Percentiles rank a stretch among this genome's conserved stretches.
Evolutionary conservation across 2,888 invertebrate genomes (phyloP).

Genomic region (Torymus texanus): DNA sequence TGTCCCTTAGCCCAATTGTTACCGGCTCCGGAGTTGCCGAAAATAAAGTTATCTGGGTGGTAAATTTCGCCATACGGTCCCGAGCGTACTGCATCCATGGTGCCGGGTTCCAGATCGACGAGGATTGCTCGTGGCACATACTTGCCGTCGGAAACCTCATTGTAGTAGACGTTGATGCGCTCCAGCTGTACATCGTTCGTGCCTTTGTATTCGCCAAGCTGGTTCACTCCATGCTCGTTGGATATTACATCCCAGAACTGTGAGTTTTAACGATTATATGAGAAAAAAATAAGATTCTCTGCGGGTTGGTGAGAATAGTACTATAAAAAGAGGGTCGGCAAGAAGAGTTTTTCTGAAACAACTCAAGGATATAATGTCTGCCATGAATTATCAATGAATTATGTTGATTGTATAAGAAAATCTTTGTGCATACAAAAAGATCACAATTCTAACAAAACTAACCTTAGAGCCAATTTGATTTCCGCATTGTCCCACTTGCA

Average conservation of each 20-base stretch:
- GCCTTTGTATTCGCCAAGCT: conserved; percentile 77
- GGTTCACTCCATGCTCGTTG: conserved; percentile 80
- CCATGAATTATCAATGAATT: no score
- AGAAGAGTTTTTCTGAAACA: no score
- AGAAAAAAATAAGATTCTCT: not conserved
- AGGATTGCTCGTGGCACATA: conserved; percentile 82
- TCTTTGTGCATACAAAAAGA: no score
- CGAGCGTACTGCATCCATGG: conserved; percentile 82
- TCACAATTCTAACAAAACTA: conserved; percentile 1
- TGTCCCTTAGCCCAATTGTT: conserved; percentile 77
- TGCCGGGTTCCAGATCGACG: conserved; percentile 82
- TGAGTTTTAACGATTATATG: not conserved
- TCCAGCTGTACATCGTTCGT: conserved; percentile 80
- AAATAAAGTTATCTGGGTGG: conserved; percentile 81
- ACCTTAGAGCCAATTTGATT: conserved; percentile 51
- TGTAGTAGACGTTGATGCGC: conserved; percentile 80
- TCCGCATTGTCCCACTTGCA: conserved; percentile 51
- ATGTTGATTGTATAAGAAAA: no score
- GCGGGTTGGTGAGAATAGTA: no score
- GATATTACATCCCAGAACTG: conserved; percentile 85
- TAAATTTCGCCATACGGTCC: conserved; percentile 80
- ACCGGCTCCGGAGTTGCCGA: conserved; percentile 78
- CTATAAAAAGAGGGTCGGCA: no score
- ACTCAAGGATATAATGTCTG: no score
- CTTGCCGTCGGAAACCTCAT: conserved; percentile 75